These are phyloP conservation scores for Leuctra nigra DNA, from an alignment of 2,888 invertebrate species.

Conservation along the genomic window DNA sequence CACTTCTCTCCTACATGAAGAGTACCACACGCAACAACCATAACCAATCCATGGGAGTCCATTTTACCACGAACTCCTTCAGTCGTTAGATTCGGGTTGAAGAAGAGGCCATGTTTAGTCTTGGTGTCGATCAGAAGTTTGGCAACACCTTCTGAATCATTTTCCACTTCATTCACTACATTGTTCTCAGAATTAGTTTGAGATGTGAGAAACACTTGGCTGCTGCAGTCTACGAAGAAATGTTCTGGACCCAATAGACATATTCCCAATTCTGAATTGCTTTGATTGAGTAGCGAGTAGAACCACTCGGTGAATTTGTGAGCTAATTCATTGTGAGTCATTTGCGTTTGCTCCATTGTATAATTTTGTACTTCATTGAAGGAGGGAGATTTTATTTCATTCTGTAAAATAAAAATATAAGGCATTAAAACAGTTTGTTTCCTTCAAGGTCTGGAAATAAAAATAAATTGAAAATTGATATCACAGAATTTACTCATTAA, in stretches of 20 bases:
- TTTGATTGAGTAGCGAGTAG: conserved; percentile 43
- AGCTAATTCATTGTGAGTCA: conserved; percentile 40
- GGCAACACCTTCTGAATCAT: conserved; percentile 38
- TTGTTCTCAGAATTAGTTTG: conserved; percentile 30
- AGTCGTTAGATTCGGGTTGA: conserved; percentile 52
- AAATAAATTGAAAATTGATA: no score
- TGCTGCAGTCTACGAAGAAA: conserved; percentile 48
- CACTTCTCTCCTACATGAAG: conserved; percentile 47
- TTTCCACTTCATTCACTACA: conserved; percentile 34
- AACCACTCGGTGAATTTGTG: conserved; percentile 54
- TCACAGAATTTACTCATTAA: no score
- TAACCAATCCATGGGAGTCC: conserved; percentile 54
- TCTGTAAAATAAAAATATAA: not conserved
- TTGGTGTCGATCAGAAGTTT: conserved; percentile 39
- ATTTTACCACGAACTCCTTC: conserved; percentile 52
- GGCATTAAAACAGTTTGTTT: no score
- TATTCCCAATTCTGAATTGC: conserved; percentile 28
- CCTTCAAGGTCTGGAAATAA: no score
- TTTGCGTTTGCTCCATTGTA: not conserved
- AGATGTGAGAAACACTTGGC: conserved; percentile 37
- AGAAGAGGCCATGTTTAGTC: conserved; percentile 44
- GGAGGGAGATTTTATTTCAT: not conserved
- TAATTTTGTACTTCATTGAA: not conserved
- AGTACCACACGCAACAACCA: conserved; percentile 56
- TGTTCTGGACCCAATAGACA: conserved; percentile 43